Evolutionary conservation across 2,113 vertebrate species (phyloP), one percentile per base, ranked within the genome.

Genomic region (Megaptera novaeangliae): DNA sequence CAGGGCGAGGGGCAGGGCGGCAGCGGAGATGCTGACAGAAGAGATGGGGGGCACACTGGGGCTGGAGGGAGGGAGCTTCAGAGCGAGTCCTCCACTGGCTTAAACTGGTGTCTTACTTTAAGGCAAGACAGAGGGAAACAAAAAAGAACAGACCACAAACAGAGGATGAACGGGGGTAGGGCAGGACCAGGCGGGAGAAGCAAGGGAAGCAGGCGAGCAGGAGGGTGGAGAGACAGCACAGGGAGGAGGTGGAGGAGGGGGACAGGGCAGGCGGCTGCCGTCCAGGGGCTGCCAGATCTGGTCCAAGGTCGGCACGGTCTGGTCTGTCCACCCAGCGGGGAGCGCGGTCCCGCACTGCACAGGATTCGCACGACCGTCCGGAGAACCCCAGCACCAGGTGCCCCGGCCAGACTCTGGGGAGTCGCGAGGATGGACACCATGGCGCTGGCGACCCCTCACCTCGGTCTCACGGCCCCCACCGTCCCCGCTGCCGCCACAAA

Each of bases 361-460:
- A 2, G 18, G 44, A 49, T 15, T 5, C 46, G n/a, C 15, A 3
- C 0, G 21, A n/a, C 23, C 0, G 12, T n/a, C 21, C 15, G 44
- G 55, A 52, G n/a, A 75, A n/a, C 23, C 29, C 52, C 34, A 10
- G 36, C 1, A 0, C 8, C 12, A 0, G 10, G 41, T 31, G 46
- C n/a, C 69, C 78, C 5, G 2, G 69, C 57, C 57, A 18, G 78
- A 31, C 3, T 14, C 15, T 18, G 20, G 6, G 71, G n/a, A 0
- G 15, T 8, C 31, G 1, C 7, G 4, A 23, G 29, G 36, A 41
- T 0, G 0, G 68, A 72, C 0, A 0, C 25, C 18, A 6, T 0
- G 9, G 46, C 8, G 31, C 78, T 1, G 52, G 55, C 1, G 23
- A 27, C 25, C 5, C 41, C 55, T 4, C 5, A 4, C 39, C 10